Conservation (phyloP, 2,113 vertebrate species). For the Pseudorasbora parva region DNA sequence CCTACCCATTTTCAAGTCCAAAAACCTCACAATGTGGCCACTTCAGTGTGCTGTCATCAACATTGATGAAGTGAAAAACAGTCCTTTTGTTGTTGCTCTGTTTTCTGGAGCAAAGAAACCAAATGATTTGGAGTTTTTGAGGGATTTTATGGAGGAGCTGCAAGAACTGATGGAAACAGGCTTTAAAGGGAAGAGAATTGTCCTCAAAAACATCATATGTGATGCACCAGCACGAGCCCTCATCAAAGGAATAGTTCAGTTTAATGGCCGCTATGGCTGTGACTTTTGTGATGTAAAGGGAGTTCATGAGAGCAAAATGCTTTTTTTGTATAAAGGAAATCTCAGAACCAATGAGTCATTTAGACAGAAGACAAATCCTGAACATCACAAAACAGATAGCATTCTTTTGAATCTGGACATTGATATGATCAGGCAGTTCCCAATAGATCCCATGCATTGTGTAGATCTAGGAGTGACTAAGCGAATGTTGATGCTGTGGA, state of each 20-base stretch:
- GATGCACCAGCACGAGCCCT: neutral
- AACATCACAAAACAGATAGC: slow-evolving; percentile 6
- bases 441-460: slow-evolving; percentile 10
- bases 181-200: neutral
- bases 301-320: neutral
- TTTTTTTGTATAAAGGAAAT: slow-evolving; percentile 8
- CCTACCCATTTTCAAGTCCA: neutral
- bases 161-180: neutral
- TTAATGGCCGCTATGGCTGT: neutral
- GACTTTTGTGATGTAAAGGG: too few relatives aligned
- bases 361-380: slow-evolving; percentile 21
- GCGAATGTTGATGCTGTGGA: slow-evolving; percentile 2
- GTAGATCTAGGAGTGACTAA: slow-evolving; percentile 7
- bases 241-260: neutral
- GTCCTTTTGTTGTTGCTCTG: neutral
- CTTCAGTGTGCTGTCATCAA: neutral
- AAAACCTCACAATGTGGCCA: neutral
- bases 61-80: neutral
- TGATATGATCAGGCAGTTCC: slow-evolving; percentile 19
- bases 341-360: slow-evolving; percentile 4
- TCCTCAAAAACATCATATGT: slow-evolving; percentile 4
- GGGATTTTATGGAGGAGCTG: neutral
- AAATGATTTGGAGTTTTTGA: neutral
- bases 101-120: neutral
- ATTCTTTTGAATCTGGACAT: slow-evolving; percentile 15